These are phyloP conservation scores for Leptopterna dolabrata DNA, from an alignment of 2,888 invertebrate genomes.

Conservation along the genomic window DNA sequence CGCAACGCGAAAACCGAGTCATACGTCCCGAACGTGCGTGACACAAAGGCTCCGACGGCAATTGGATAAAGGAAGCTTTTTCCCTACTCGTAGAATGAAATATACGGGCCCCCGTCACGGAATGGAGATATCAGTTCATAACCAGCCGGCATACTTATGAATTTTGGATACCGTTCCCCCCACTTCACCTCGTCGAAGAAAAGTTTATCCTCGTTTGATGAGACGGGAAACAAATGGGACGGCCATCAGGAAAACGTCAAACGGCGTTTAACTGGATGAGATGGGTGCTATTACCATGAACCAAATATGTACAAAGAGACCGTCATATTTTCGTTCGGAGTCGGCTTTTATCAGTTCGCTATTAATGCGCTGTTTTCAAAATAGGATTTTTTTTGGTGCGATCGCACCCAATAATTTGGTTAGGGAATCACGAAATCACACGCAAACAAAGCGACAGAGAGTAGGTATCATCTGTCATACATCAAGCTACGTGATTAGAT, in stretches of 20 bases:
- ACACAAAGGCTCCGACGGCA: constrained; percentile 1
- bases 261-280: background rate
- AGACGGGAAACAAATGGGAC: background rate
- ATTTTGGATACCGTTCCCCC: background rate
- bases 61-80: background rate
- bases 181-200: background rate
- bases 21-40: background rate
- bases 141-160: background rate
- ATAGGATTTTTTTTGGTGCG: background rate
- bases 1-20: background rate
- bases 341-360: background rate
- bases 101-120: constrained; percentile 18
- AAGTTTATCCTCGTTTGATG: background rate
- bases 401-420: background rate
- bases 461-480: too few species aligned
- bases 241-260: background rate
- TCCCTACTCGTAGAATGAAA: background rate
- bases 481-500: too few species aligned
- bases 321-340: background rate
- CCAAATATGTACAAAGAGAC: background rate
- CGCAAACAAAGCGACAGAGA: background rate
- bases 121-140: constrained; percentile 14
- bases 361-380: background rate
- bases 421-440: background rate
- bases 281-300: background rate